phyloP scores from a whole-genome alignment of 1,140 invertebrate genomes.

The Polypedilum pembai region DNA sequence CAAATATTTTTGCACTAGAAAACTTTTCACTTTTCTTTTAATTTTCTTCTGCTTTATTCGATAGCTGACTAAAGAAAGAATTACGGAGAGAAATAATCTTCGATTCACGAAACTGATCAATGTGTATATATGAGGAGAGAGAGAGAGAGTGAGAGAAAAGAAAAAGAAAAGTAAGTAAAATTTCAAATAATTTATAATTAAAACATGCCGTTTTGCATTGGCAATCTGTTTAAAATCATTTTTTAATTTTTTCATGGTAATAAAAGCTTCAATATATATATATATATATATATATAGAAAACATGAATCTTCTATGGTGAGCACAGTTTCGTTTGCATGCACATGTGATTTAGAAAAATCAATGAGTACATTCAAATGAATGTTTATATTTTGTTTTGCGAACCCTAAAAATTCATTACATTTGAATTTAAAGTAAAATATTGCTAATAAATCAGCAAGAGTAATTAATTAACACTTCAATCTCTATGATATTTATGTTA shows the following conservation, averaged over 20 bases:
- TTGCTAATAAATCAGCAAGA: not conserved
- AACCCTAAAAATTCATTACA: no score
- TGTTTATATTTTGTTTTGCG: no score
- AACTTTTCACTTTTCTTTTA: not conserved
- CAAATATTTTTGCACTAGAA: not conserved
- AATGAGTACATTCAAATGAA: no score
- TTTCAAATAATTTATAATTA: constrained; percentile 26
- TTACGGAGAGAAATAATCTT: not conserved
- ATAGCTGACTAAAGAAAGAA: not conserved
- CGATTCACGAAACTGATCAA: not conserved
- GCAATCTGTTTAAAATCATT: constrained; percentile 26
- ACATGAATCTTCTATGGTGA: not conserved
- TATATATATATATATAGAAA: no score
- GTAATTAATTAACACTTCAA: not conserved
- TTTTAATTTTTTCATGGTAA: constrained; percentile 21
- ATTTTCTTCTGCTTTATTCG: not conserved
- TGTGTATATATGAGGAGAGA: not conserved
- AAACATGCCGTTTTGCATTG: not conserved
- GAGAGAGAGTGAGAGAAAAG: not conserved
- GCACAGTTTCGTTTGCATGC: no score
- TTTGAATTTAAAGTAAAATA: not conserved
- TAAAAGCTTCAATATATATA: constrained; percentile 27
- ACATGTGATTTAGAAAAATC: no score
- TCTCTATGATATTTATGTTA: no score
- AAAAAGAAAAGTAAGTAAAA: constrained; percentile 7